Conservation (phyloP, 2,797 vertebrate species). For the Intellagama lesueurii region DNA sequence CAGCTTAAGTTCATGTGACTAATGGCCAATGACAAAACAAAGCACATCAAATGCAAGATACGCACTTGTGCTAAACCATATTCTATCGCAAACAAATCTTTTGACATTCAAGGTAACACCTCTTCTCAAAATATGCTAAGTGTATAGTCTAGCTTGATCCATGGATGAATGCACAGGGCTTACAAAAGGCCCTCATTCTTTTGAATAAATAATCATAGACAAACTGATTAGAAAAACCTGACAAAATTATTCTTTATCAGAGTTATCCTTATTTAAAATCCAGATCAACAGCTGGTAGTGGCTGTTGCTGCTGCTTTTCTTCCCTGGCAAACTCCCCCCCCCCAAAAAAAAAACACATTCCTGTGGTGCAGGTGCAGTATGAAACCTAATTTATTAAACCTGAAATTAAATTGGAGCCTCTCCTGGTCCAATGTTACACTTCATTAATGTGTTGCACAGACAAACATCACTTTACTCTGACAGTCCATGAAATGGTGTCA, state of each 20-base stretch:
- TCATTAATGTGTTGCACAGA: conserved; percentile 3
- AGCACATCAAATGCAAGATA: no score
- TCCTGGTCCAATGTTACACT: conserved; percentile 16
- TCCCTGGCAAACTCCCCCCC: neutral
- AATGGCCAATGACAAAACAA: no score
- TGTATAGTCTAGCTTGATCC: no score
- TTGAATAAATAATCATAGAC: conserved; percentile 6
- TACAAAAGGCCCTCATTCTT: neutral
- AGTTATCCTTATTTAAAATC: neutral
- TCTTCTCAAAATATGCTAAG: no score
- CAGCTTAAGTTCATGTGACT: no score
- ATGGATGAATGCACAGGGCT: no score
- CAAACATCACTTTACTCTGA: conserved; percentile 7
- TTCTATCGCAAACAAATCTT: no score
- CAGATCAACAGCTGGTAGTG: neutral
- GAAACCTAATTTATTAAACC: conserved; percentile 34
- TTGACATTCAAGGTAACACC: no score
- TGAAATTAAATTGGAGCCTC: conserved; percentile 23
- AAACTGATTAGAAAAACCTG: neutral
- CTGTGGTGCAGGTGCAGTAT: conserved; percentile 27
- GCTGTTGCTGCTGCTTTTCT: neutral
- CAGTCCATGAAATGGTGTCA: neutral
- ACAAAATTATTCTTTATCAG: neutral
- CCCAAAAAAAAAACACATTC: no score
- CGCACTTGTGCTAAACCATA: no score